A percentile compares a stretch with the other conserved stretches of the same genome.
These are phyloP conservation scores for Pristionchus mayeri DNA, from an alignment of 2,888 invertebrate genomes.

Conservation along the genomic window DNA sequence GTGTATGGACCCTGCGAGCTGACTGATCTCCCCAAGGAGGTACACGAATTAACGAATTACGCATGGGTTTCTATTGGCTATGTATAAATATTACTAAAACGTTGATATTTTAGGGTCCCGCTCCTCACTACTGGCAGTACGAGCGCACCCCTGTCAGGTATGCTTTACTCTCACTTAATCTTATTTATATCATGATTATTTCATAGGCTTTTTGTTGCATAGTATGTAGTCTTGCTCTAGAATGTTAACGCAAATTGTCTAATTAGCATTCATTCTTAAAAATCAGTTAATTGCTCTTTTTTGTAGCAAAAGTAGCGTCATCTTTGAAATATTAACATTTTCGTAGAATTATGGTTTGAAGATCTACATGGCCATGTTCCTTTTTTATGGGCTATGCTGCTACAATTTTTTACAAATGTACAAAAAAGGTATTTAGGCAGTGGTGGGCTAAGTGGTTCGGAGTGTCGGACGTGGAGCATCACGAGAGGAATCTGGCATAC, in stretches of 20 bases:
- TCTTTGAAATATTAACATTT: no score
- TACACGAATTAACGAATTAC: not conserved
- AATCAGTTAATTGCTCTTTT: no score
- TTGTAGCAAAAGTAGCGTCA: no score
- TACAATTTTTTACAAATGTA: not conserved
- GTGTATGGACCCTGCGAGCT: constrained; percentile 69
- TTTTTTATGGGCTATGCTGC: no score
- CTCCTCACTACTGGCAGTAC: constrained; percentile 74
- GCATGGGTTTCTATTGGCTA: not conserved
- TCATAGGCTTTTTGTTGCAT: no score
- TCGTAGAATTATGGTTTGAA: no score
- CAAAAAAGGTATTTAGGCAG: constrained; percentile 30
- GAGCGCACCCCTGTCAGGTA: constrained; percentile 73
- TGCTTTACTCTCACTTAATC: no score
- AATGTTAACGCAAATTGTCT: no score
- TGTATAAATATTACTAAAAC: not conserved
- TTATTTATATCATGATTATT: no score
- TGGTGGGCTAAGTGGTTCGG: constrained; percentile 70
- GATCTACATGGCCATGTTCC: no score
- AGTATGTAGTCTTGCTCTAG: no score
- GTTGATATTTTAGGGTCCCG: constrained; percentile 58
- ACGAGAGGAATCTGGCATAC: constrained; percentile 72
- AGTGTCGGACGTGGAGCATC: constrained; percentile 61
- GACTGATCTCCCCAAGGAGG: constrained; percentile 70
- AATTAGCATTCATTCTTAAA: no score